These are phyloP conservation scores for Bolinopsis microptera DNA, from an alignment of 37 sponge, comb jelly and placozoan genomes.

Conservation along the genomic window DNA sequence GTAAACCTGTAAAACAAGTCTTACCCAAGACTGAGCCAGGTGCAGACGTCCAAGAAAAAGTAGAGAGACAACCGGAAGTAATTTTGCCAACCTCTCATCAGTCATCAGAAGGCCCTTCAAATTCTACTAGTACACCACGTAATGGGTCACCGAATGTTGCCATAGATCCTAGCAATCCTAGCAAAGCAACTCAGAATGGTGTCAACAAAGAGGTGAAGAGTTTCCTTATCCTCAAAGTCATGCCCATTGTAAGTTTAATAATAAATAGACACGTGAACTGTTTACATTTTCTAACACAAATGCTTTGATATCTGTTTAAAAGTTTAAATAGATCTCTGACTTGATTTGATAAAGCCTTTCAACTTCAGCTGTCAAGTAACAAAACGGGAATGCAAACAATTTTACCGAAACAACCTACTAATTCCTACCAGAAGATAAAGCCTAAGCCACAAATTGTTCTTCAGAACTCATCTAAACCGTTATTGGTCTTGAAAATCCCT, in stretches of 20 bases:
- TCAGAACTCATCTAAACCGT: not conserved
- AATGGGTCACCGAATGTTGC: not conserved
- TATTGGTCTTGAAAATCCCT: not conserved
- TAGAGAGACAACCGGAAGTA: not conserved
- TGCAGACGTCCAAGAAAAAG: not conserved
- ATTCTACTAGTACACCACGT: not conserved
- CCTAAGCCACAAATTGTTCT: conserved; percentile 21
- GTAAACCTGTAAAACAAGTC: not conserved
- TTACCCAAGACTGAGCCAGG: not conserved
- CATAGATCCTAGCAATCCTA: not conserved
- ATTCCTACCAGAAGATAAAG: conserved; percentile 27
- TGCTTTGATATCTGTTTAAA: too few species aligned
- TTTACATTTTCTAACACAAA: too few species aligned
- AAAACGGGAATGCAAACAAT: not conserved
- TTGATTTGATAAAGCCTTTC: not conserved
- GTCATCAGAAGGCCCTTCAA: not conserved
- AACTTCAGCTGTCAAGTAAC: not conserved
- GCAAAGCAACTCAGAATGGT: not conserved
- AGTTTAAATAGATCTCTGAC: too few species aligned
- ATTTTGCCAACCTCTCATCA: not conserved
- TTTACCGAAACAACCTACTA: not conserved
- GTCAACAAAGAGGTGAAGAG: conserved; percentile 21
- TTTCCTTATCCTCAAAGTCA: conserved; percentile 9
- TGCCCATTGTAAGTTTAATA: conserved; percentile 29
- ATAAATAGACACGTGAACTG: too few species aligned